A percentile compares a stretch with the other conserved stretches of the same genome.
Conservation (phyloP, 2,888 invertebrate species). For the Leptopilina drosophilae region DNA sequence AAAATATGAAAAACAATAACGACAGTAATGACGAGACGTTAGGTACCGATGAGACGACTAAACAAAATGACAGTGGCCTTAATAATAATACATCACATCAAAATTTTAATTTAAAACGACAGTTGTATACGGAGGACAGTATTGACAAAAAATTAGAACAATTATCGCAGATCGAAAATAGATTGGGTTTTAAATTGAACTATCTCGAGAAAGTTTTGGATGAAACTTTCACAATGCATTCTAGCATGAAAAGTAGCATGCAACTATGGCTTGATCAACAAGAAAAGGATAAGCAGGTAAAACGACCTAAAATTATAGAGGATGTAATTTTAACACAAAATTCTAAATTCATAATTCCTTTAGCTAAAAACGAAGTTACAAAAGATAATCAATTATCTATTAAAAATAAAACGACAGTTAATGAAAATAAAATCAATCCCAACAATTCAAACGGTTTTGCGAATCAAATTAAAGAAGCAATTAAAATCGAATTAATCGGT, state of each 20-base stretch:
- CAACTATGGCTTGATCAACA: neutral
- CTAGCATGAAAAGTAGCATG: constrained; percentile 20
- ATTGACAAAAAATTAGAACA: too few relatives aligned
- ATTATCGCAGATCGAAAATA: too few relatives aligned
- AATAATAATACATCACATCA: neutral
- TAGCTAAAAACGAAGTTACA: neutral
- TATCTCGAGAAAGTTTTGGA: neutral
- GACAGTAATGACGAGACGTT: neutral
- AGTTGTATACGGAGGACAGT: neutral
- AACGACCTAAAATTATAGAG: neutral
- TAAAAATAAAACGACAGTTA: neutral
- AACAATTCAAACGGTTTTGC: neutral
- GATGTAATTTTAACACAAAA: neutral
- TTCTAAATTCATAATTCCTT: neutral
- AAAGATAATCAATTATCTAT: neutral
- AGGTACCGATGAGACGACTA: too few relatives aligned
- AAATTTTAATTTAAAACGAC: neutral
- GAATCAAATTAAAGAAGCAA: too few relatives aligned
- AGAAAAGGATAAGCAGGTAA: neutral
- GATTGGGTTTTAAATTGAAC: neutral
- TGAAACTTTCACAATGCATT: neutral
- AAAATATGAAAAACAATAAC: neutral
- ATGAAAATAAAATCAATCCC: neutral
- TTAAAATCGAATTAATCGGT: too few relatives aligned
- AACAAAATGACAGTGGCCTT: too few relatives aligned